Conservation (phyloP, 2,888 invertebrate species). For the Schizaphis graminum region DNA sequence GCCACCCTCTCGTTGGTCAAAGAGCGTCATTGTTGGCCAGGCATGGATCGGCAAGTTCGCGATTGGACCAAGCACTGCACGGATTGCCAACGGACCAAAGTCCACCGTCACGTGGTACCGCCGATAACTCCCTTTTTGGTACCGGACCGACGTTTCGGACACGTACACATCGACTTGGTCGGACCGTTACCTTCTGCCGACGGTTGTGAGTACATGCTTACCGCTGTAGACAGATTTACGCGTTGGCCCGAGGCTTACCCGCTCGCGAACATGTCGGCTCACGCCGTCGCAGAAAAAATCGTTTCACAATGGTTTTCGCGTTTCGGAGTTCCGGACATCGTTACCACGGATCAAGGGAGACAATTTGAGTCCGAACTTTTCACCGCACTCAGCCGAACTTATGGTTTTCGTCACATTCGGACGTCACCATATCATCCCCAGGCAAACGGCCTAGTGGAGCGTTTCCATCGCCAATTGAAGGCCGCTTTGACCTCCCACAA, state of each 20-base stretch:
- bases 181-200: slow-evolving; percentile 64
- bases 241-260: slow-evolving; percentile 37
- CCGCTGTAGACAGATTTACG: slow-evolving; percentile 1
- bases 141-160: slow-evolving; percentile 69
- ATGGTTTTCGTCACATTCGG: not conserved
- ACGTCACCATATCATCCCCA: slow-evolving; percentile 58
- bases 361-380: slow-evolving; percentile 70
- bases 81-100: slow-evolving; percentile 70
- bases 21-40: slow-evolving; percentile 71
- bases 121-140: slow-evolving; percentile 68
- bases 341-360: slow-evolving; percentile 71
- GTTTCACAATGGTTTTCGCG: slow-evolving; percentile 71
- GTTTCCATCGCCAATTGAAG: slow-evolving; percentile 63
- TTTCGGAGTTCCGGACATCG: slow-evolving; percentile 70
- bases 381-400: slow-evolving; percentile 60
- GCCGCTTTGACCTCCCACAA: slow-evolving; percentile 55
- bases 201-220: not conserved
- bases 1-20: slow-evolving; percentile 67
- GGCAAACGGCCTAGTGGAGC: slow-evolving; percentile 60
- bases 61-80: slow-evolving; percentile 69
- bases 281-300: not conserved
- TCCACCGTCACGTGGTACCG: slow-evolving; percentile 69
- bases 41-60: slow-evolving; percentile 69
- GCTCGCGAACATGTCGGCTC: not conserved
- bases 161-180: slow-evolving; percentile 70